Evolutionary conservation across 2,888 invertebrate genomes (phyloP), one percentile per base, ranked within the genome.

Genomic region (Lomographa bimaculata): DNA sequence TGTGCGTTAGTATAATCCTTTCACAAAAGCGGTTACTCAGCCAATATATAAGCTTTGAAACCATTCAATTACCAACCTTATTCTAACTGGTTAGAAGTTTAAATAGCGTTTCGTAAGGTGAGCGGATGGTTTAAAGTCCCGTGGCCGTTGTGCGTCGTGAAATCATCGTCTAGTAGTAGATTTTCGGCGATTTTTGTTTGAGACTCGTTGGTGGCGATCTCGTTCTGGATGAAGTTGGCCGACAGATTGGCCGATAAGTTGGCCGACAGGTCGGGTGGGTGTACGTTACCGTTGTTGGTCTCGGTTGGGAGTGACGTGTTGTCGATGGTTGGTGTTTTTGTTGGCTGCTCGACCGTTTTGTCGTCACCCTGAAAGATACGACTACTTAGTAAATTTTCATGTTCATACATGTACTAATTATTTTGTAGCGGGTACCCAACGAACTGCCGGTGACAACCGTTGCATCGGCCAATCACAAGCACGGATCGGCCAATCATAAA

Each of bases 121-220:
- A 87, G 60, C 46, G 87, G 85, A 46, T 87, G 86, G 27, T 62
- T 60, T 46, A 68, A 71, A 30, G 66, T 36, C 4, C 65, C 64
- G 57, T 85, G 84, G 2, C 85, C 86, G 57, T 89, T 89, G 81
- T 85, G 86, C 76, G 86, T 64, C n/a, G 82, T 69, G 70, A 80
- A 86, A 50, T 86, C 87, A 18, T 82, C 83, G 30, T 77, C 77
- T 2, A 71, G 39, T 0, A 70, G 53, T 28, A 61, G 53, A 37
- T 69, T 62, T 29, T 72, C 71, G 14, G 64, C 57, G 48, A 70
- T 39, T 54, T 74, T 73, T 24, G 60, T 60, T 44, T 73, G 72
- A 44, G 45, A 63, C 48, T 75, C 75, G 46, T 60, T 60, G 25
- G 71, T 60, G 47, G 65, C 49, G 14, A 82, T 76, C 53, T 86